These are phyloP conservation scores for Acanthiza pusilla DNA, from an alignment of 2,797 vertebrate genomes.

Conservation along the genomic window DNA sequence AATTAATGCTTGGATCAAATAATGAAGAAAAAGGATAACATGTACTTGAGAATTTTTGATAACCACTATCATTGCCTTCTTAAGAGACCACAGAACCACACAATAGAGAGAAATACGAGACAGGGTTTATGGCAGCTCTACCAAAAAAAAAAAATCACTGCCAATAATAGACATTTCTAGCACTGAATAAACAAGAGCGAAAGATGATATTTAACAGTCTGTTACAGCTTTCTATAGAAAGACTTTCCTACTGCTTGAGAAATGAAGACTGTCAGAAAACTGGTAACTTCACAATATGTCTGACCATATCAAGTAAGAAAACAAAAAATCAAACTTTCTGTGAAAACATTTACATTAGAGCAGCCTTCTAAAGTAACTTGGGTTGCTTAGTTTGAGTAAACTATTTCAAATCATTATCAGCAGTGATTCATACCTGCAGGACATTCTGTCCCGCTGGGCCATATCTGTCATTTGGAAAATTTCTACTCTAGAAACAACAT, in stretches of 20 bases:
- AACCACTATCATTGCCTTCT: background rate
- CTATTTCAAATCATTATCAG: background rate
- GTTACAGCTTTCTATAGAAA: background rate
- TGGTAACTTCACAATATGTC: background rate
- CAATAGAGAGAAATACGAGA: background rate
- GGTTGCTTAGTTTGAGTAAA: background rate
- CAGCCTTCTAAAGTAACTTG: background rate
- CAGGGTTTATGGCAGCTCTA: background rate
- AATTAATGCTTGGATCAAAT: background rate
- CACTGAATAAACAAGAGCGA: background rate
- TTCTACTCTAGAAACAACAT: rapidly evolving
- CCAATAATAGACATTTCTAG: background rate
- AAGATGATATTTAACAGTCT: background rate
- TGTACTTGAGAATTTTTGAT: background rate
- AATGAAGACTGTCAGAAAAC: background rate
- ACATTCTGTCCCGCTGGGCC: background rate
- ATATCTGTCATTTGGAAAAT: background rate
- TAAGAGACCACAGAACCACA: background rate
- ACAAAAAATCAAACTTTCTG: background rate
- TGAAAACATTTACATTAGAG: background rate
- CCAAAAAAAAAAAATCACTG: background rate
- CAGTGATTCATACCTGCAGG: background rate
- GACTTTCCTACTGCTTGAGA: background rate
- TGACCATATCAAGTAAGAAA: background rate
- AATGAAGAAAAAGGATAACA: background rate